phyloP scores from a whole-genome alignment of 2,797 vertebrate genomes.

The Cynodonichthys magdalenae region DNA sequence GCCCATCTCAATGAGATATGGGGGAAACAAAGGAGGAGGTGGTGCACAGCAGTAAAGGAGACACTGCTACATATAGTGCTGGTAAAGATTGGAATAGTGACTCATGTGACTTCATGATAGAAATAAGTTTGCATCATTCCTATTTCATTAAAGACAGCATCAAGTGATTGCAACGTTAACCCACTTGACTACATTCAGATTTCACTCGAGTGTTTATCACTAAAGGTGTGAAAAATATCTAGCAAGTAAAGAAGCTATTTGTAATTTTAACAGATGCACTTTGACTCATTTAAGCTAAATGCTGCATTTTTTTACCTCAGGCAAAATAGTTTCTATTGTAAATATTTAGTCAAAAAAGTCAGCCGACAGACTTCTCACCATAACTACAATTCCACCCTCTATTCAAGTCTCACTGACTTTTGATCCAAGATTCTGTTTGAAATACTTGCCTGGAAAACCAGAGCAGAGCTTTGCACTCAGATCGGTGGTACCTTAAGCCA shows the following conservation, averaged over 20 bases:
- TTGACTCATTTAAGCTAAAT: too few relatives aligned
- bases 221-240: not conserved
- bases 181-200: not conserved
- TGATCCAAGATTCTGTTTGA: too few relatives aligned
- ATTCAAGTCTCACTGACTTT: too few relatives aligned
- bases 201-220: not conserved
- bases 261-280: not conserved
- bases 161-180: not conserved
- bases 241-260: too few relatives aligned
- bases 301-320: too few relatives aligned
- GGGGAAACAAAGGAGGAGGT: constrained; percentile 40
- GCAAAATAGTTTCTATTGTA: too few relatives aligned
- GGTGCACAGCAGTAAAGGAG: constrained; percentile 38
- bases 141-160: not conserved
- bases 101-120: not conserved
- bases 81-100: constrained; percentile 4
- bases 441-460: too few relatives aligned
- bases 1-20: constrained; percentile 72
- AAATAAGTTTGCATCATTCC: not conserved
- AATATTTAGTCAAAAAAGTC: too few relatives aligned
- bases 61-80: constrained; percentile 33
- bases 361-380: too few relatives aligned
- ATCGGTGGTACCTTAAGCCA: too few relatives aligned
- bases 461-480: too few relatives aligned
- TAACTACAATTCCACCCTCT: too few relatives aligned